These are phyloP conservation scores for Octodonta nipae DNA, from an alignment of 2,888 invertebrate genomes.

Conservation along the genomic window DNA sequence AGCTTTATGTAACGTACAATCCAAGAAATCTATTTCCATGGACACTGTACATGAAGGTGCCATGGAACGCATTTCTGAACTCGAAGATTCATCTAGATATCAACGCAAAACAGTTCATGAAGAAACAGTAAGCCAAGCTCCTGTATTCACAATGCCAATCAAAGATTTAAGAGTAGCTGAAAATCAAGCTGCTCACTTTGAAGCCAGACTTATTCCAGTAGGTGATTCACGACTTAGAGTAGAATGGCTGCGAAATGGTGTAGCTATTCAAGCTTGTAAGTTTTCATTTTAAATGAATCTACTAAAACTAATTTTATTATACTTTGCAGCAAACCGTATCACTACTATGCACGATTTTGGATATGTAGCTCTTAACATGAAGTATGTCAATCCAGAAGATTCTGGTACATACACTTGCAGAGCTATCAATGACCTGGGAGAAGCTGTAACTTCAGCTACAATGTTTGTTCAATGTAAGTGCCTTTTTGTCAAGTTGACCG, in stretches of 20 bases:
- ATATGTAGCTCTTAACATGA: slow-evolving; percentile 89
- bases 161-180: slow-evolving; percentile 75
- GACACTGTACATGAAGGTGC: slow-evolving; percentile 84
- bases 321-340: slow-evolving; percentile 61
- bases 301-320: too few species aligned
- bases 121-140: slow-evolving; percentile 71
- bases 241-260: slow-evolving; percentile 86
- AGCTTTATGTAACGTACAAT: slow-evolving; percentile 71
- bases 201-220: slow-evolving; percentile 84
- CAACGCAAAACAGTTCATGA: slow-evolving; percentile 63
- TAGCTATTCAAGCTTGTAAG: slow-evolving; percentile 78
- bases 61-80: slow-evolving; percentile 61
- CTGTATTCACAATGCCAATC: slow-evolving; percentile 83
- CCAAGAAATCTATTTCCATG: slow-evolving; percentile 68
- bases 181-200: slow-evolving; percentile 86
- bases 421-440: slow-evolving; percentile 82
- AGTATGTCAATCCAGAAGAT: slow-evolving; percentile 88
- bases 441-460: slow-evolving; percentile 88
- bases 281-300: slow-evolving; percentile 11
- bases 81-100: slow-evolving; percentile 67
- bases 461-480: slow-evolving; percentile 74
- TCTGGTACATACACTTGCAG: slow-evolving; percentile 93
- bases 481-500: neutral
- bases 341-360: slow-evolving; percentile 97
- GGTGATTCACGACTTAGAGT: slow-evolving; percentile 86